A percentile compares a stretch with the other conserved stretches of the same genome.
These are phyloP conservation scores for Boleophthalmus pectinirostris DNA, from an alignment of 2,113 vertebrate genomes.

Conservation along the genomic window DNA sequence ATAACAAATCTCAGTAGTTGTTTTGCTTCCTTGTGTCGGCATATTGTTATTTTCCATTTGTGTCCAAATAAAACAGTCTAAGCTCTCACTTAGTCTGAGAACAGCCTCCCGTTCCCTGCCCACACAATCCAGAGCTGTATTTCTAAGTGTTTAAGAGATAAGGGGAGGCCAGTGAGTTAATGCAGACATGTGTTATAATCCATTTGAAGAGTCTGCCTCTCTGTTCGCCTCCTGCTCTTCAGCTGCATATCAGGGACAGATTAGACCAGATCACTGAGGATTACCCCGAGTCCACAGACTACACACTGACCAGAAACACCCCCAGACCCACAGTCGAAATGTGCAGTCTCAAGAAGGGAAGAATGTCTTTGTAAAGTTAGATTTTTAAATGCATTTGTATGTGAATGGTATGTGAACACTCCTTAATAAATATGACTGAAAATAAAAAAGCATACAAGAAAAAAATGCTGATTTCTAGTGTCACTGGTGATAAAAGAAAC, in stretches of 20 bases:
- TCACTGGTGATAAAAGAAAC: too few relatives aligned
- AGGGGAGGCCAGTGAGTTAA: constrained; percentile 69
- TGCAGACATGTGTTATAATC: constrained; percentile 77
- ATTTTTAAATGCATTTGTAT: too few relatives aligned
- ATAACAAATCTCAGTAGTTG: too few relatives aligned
- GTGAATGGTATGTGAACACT: too few relatives aligned
- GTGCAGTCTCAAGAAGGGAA: background rate
- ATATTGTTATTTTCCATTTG: too few relatives aligned
- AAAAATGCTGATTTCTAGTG: background rate
- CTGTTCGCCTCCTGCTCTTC: constrained; percentile 59
- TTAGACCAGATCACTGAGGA: constrained; percentile 80
- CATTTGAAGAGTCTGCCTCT: constrained; percentile 51
- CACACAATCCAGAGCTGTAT: constrained; percentile 71
- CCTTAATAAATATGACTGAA: background rate
- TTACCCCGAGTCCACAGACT: constrained; percentile 73
- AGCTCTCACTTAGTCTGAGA: constrained; percentile 32
- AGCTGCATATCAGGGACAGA: constrained; percentile 80
- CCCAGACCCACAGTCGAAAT: constrained; percentile 14
- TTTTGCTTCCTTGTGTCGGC: too few relatives aligned
- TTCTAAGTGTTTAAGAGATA: constrained; percentile 75
- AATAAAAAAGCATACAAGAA: background rate
- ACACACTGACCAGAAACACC: constrained; percentile 65
- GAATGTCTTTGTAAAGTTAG: background rate
- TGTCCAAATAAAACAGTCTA: constrained; percentile 17
- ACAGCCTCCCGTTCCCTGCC: constrained; percentile 28